Percentiles rank a stretch among this genome's conserved stretches.
Conservation (phyloP, 2,797 vertebrate genomes). For the Enteromius paludinosus region DNA sequence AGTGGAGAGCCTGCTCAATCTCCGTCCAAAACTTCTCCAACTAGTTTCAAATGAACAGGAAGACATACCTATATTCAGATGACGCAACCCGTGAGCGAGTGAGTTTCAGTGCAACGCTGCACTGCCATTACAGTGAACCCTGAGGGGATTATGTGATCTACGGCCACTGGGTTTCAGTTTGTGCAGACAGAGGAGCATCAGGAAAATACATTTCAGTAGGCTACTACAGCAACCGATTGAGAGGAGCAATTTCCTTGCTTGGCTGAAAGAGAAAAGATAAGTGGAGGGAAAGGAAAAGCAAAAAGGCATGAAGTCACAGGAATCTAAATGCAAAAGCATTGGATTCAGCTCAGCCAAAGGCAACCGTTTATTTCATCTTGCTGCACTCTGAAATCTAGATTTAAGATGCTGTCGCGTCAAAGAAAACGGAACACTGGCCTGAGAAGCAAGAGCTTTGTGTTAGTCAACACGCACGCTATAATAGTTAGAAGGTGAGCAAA, state of each 20-base stretch:
- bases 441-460: conserved; percentile 23
- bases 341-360: conserved; percentile 46
- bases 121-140: conserved; percentile 64
- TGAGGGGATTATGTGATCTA: conserved; percentile 65
- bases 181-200: conserved; percentile 45
- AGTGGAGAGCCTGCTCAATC: not conserved
- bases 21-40: not conserved
- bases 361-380: conserved; percentile 44
- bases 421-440: conserved; percentile 26
- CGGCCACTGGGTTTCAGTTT: conserved; percentile 53
- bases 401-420: conserved; percentile 44
- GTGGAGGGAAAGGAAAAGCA: conserved; percentile 45
- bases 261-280: conserved; percentile 55
- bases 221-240: conserved; percentile 52
- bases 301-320: conserved; percentile 37
- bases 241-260: conserved; percentile 51
- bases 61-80: conserved; percentile 51
- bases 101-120: conserved; percentile 69
- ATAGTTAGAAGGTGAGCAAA: conserved; percentile 21
- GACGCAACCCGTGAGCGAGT: conserved; percentile 65
- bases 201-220: conserved; percentile 45
- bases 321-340: conserved; percentile 54
- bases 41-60: conserved; percentile 52
- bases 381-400: conserved; percentile 42
- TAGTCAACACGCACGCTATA: not conserved